Base-by-base conservation (phyloP, 2,888 invertebrate species). In the Adelognathus sp. region DNA sequence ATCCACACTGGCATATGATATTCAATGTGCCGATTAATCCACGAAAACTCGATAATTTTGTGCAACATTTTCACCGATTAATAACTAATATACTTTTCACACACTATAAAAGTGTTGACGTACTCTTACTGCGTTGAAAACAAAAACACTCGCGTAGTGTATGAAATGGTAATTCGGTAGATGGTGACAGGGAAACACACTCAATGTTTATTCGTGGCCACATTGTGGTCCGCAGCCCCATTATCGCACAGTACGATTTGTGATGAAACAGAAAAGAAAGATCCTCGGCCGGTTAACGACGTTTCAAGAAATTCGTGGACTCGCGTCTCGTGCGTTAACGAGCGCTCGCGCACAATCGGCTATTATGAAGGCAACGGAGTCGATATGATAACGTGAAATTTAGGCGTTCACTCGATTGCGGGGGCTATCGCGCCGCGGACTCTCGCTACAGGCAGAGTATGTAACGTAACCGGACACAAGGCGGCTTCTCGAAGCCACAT, bases 401-500 rank as follows among this genome's bases (percentile, higher is more conserved):
- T 67, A 29, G 66, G 31, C 29, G 16, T 44, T 56, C 46, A 33
- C 29, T 58, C n/a, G 9, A 46, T 36, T 21, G n/a, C 46, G n/a
- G 60, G 67, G 60, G 60, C 70, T 46, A 70, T 58, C 58, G 52
- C 33, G 21, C 6, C 5, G 11, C n/a, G 11, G 54, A 9, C 11
- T 16, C 9, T 58, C 18, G 58, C 18, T 58, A 36, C n/a, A n/a
- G n/a, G 58, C 4, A 9, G 58, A 16, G 31, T 33, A 5, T 33
- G 11, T 11, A n/a, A 4, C 21, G 50, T 11, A 36, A 11, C 9
- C n/a, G n/a, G 9, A 36, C 50, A 2, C 24, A n/a, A n/a, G n/a
- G 24, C 4, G 9, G 24, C 50, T 24, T n/a, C 21, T 50, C 50
- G 7, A 21, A 21, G 21, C 24, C 36, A 36, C 36, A 3, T n/a